Base-by-base conservation (phyloP, 1,140 invertebrate genomes). In the Gonioctena quinquepunctata region DNA sequence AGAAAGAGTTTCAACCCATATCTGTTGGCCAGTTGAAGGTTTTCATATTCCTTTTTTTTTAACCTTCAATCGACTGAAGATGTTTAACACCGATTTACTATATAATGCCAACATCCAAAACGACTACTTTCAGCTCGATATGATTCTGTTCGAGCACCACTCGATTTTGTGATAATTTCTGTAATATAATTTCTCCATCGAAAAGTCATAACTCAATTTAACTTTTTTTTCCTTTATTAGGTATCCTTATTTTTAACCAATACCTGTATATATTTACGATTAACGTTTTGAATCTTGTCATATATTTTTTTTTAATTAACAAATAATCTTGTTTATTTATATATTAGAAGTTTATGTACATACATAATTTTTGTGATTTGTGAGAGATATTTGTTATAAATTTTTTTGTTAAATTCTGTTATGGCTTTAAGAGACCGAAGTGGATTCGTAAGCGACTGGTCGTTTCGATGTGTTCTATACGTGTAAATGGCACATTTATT, bases 111-210 rank as follows among this genome's bases (percentile, higher is more conserved):
- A n/a, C n/a, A n/a, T n/a, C n/a, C n/a, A n/a, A n/a, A n/a, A n/a
- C n/a, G n/a, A 72, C 68, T 66, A 65, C 57, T 56, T 68, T 26
- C 25, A 54, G 65, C 63, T 70, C 42, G 63, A 6, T 54, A 54
- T 5, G 8, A 19, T 16, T 18, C 22, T 16, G 19, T 42, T 23
- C 19, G 22, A 7, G 11, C 54, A 64, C 67, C 69, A 61, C 65
- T 69, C 76, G 23, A 70, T 72, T 76, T 73, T 75, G 73, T 77
- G 75, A 77, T 77, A 77, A 69, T 73, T 75, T 77, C 70, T 57
- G 60, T 69, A 71, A 68, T 65, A 68, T 67, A 67, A 33, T 70
- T 70, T 26, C 27, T 73, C 57, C 50, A 66, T 49, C 49, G 11
- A 42, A 28, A 69, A 73, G 76, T 72, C 76, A 77, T 75, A 75